Percentiles rank a stretch among this genome's conserved stretches.
Conservation (phyloP, 1,140 invertebrate species). For the Drosophila azteca region DNA sequence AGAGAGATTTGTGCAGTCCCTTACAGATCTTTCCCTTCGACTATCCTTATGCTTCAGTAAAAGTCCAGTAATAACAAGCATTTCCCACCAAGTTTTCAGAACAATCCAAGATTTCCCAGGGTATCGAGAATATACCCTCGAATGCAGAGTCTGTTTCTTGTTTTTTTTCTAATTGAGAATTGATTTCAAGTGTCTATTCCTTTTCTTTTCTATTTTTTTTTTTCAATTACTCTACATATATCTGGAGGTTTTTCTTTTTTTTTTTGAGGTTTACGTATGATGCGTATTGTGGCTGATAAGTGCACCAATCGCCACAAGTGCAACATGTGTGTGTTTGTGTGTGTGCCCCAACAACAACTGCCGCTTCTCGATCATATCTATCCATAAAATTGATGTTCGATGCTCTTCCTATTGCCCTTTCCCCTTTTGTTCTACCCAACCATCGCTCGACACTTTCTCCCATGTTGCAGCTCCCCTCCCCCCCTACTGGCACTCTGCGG, state of each 20-base stretch:
- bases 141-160: too few species aligned
- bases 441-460: neutral
- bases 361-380: conserved; percentile 28
- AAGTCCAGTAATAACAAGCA: too few species aligned
- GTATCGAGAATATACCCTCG: neutral
- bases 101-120: neutral
- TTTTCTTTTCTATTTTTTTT: conserved; percentile 11
- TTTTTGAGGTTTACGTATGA: neutral
- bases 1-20: too few species aligned
- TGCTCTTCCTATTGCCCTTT: conserved; percentile 21
- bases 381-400: conserved; percentile 43
- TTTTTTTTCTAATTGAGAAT: conserved; percentile 32
- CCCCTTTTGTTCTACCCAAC: neutral
- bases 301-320: conserved; percentile 39
- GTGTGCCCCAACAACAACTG: conserved; percentile 16
- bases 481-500: neutral
- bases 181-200: conserved; percentile 61
- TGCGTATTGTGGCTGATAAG: conserved; percentile 37
- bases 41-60: too few species aligned
- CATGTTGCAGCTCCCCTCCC: too few species aligned
- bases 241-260: neutral
- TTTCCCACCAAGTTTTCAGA: too few species aligned
- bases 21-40: too few species aligned
- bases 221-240: conserved; percentile 26
- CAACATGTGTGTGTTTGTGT: conserved; percentile 15